A percentile compares a stretch with the other conserved stretches of the same genome.
phyloP scores from a whole-genome alignment of 2,113 vertebrate species.

The Datnioides undecimradiatus region DNA sequence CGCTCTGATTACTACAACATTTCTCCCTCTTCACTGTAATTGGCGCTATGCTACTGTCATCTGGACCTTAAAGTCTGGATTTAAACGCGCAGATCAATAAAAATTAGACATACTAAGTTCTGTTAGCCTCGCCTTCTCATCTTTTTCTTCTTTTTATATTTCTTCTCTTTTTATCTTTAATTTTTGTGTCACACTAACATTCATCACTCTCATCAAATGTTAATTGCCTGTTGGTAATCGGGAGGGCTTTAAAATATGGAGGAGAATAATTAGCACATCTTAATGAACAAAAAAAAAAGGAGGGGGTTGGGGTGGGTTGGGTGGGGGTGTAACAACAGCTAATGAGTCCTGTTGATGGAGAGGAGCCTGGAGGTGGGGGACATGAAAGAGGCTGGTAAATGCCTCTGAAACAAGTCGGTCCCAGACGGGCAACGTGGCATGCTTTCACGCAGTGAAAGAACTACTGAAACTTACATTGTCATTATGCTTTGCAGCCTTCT shows the following conservation, averaged over 20 bases:
- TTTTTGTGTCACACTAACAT: slow-evolving; percentile 70
- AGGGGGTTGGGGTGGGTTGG: too few species aligned
- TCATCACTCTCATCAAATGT: slow-evolving; percentile 76
- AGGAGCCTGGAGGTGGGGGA: slow-evolving; percentile 74
- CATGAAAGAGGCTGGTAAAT: slow-evolving; percentile 81
- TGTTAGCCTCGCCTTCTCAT: slow-evolving; percentile 20
- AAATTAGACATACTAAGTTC: slow-evolving; percentile 45
- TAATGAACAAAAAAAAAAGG: slow-evolving; percentile 81
- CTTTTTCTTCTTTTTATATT: slow-evolving; percentile 6
- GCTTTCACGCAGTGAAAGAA: slow-evolving; percentile 39
- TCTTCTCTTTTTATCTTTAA: slow-evolving; percentile 47
- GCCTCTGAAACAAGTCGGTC: slow-evolving; percentile 74
- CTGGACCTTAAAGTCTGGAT: slow-evolving; percentile 32
- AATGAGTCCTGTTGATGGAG: slow-evolving; percentile 78
- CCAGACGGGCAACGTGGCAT: slow-evolving; percentile 61
- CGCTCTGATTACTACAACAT: slow-evolving; percentile 37
- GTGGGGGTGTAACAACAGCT: slow-evolving; percentile 73
- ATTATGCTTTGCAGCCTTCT: slow-evolving; percentile 9
- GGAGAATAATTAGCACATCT: slow-evolving; percentile 85
- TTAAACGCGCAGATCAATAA: slow-evolving; percentile 50
- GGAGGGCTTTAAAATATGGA: slow-evolving; percentile 78
- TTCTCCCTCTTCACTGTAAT: slow-evolving; percentile 40
- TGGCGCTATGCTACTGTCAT: slow-evolving; percentile 36
- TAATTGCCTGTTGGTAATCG: slow-evolving; percentile 80
- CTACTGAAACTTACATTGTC: slow-evolving; percentile 36